These are phyloP conservation scores for Scatophagus argus DNA, from an alignment of 2,113 vertebrate species.

Conservation along the genomic window DNA sequence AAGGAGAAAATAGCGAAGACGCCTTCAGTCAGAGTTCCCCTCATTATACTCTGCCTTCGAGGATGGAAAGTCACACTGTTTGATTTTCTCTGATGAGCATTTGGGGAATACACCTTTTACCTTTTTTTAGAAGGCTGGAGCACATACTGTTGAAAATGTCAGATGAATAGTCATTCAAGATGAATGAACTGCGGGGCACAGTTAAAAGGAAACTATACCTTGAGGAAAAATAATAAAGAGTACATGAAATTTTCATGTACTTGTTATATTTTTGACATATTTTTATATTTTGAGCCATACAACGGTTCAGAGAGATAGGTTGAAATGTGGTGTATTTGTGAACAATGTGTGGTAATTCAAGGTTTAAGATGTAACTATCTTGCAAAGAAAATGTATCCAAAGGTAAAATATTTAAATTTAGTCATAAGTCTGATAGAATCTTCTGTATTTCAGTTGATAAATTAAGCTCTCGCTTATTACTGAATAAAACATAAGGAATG, in stretches of 20 bases:
- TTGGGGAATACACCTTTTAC: constrained; percentile 64
- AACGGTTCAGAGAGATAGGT: neutral
- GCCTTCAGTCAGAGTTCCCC: constrained; percentile 20
- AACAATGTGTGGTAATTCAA: neutral
- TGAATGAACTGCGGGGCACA: constrained; percentile 1
- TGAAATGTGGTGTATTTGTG: neutral
- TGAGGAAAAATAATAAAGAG: neutral
- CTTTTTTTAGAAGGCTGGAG: constrained; percentile 24
- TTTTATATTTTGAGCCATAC: neutral
- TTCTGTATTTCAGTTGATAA: constrained; percentile 9
- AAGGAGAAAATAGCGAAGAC: constrained; percentile 25
- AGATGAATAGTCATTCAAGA: constrained; percentile 43
- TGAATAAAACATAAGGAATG: constrained; percentile 4
- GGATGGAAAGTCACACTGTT: constrained; percentile 47
- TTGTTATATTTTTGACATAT: constrained; percentile 16
- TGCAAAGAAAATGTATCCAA: constrained; percentile 11
- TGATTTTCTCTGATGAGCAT: constrained; percentile 58
- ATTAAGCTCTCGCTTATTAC: constrained; percentile 18
- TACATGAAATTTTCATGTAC: constrained; percentile 11
- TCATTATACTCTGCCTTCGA: constrained; percentile 64
- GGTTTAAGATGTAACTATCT: neutral
- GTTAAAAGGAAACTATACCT: constrained; percentile 33
- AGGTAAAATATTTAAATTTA: constrained; percentile 30
- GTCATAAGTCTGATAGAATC: constrained; percentile 4
- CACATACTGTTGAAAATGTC: constrained; percentile 53